Conservation (phyloP, 2,797 vertebrate genomes). For the Chloroceryle inda region DNA sequence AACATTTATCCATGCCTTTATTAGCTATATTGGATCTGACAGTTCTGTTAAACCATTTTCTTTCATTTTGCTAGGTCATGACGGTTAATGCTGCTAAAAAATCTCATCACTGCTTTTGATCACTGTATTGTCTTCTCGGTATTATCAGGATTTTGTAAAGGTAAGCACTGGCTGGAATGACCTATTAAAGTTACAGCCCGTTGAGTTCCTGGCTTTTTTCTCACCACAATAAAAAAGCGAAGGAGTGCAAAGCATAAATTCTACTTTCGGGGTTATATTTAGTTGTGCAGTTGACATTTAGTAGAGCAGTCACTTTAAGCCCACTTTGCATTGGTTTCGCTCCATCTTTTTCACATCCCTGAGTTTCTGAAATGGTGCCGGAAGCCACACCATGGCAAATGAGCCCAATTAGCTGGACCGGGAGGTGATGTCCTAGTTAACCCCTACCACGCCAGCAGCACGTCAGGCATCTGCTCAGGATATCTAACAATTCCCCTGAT, state of each 20-base stretch:
- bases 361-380: constrained; percentile 15
- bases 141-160: constrained; percentile 83
- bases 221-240: constrained; percentile 78
- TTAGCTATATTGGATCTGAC: constrained; percentile 99
- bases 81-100: constrained; percentile 96
- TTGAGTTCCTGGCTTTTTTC: constrained; percentile 64
- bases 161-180: constrained; percentile 83
- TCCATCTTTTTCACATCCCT: constrained; percentile 69
- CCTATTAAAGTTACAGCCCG: constrained; percentile 83
- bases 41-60: constrained; percentile 99
- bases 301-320: constrained; percentile 64
- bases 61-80: constrained; percentile 92
- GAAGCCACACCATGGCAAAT: constrained; percentile 52
- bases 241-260: constrained; percentile 78
- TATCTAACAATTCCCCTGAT: background rate
- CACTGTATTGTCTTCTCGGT: constrained; percentile 81
- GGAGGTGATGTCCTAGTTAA: constrained; percentile 41
- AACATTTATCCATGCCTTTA: constrained; percentile 99
- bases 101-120: constrained; percentile 90
- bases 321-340: constrained; percentile 57
- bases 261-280: constrained; percentile 76
- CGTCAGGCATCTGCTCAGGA: background rate
- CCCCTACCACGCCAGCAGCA: background rate
- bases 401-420: constrained; percentile 25
- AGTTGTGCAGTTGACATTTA: constrained; percentile 74